A percentile compares a stretch with the other conserved stretches of the same genome.
phyloP scores from a whole-genome alignment of 2,888 invertebrate genomes.

The Deladenus siricidicola region DNA sequence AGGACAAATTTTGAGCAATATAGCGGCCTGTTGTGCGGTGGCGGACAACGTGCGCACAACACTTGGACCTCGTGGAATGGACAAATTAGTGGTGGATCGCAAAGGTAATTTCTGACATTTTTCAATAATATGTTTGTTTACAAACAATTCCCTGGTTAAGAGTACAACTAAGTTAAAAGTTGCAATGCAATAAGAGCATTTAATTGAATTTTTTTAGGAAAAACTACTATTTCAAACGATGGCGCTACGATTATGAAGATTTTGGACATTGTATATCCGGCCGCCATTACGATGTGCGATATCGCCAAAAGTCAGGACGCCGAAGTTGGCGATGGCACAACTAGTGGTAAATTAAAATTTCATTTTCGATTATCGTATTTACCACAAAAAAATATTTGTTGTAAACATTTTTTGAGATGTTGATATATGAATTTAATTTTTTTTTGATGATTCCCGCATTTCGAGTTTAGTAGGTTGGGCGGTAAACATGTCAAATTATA shows the following conservation, averaged over 20 bases:
- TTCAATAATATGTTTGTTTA: not conserved
- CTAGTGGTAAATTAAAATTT: constrained; percentile 58
- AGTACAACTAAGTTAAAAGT: too few relatives aligned
- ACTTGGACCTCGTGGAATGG: constrained; percentile 95
- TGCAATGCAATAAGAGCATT: not conserved
- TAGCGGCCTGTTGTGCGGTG: constrained; percentile 59
- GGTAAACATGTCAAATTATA: too few relatives aligned
- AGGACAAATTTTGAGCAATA: constrained; percentile 64
- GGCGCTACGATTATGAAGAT: constrained; percentile 97
- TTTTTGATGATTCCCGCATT: too few relatives aligned
- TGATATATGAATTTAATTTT: too few relatives aligned
- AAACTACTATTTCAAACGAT: constrained; percentile 95
- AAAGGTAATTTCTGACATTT: constrained; percentile 51
- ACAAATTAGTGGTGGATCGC: constrained; percentile 87
- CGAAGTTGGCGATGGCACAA: constrained; percentile 87
- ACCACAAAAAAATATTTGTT: too few relatives aligned
- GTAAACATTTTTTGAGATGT: too few relatives aligned
- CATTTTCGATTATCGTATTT: too few relatives aligned
- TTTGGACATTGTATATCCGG: constrained; percentile 94
- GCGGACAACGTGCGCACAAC: constrained; percentile 95
- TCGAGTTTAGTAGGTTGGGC: too few relatives aligned
- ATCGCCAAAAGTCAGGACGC: constrained; percentile 85
- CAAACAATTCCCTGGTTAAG: too few relatives aligned
- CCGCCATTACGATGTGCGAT: constrained; percentile 92
- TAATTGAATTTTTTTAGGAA: constrained; percentile 54